A percentile compares a stretch with the other conserved stretches of the same genome.
Conservation (phyloP, 2,888 invertebrate genomes). For the Tenthredo notha region DNA sequence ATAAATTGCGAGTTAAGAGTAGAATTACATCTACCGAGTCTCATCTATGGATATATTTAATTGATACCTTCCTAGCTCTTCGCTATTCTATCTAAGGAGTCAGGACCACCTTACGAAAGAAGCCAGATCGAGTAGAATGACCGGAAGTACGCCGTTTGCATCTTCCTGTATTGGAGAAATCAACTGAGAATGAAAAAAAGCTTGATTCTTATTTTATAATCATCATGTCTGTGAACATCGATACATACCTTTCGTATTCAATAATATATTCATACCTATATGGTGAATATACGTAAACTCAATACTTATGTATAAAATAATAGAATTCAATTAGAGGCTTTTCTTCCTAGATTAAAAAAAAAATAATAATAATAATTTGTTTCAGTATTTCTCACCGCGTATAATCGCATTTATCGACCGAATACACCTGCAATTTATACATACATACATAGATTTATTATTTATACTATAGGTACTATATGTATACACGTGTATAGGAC, state of each 20-base stretch:
- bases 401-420: not conserved
- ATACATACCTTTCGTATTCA: not conserved
- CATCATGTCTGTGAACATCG: not conserved
- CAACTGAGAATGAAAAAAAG: slow-evolving; percentile 6
- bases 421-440: not conserved
- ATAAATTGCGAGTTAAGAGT: not conserved
- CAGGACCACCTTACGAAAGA: slow-evolving; percentile 34
- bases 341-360: not conserved
- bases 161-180: slow-evolving; percentile 32
- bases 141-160: slow-evolving; percentile 51
- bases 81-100: not conserved
- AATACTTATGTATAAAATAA: not conserved
- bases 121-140: slow-evolving; percentile 41
- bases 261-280: not conserved
- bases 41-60: not conserved
- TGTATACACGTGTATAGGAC: not conserved
- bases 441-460: not conserved
- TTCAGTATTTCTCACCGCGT: not conserved
- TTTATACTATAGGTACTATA: not conserved
- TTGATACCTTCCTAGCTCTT: slow-evolving; percentile 18
- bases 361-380: too few species aligned
- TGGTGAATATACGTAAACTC: not conserved
- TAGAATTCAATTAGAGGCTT: not conserved
- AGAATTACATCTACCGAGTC: not conserved
- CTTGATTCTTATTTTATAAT: not conserved